Evolutionary conservation across 2,888 invertebrate genomes (phyloP), one percentile per base, ranked within the genome.

Genomic region (Lordiphosa andalusiaca): DNA sequence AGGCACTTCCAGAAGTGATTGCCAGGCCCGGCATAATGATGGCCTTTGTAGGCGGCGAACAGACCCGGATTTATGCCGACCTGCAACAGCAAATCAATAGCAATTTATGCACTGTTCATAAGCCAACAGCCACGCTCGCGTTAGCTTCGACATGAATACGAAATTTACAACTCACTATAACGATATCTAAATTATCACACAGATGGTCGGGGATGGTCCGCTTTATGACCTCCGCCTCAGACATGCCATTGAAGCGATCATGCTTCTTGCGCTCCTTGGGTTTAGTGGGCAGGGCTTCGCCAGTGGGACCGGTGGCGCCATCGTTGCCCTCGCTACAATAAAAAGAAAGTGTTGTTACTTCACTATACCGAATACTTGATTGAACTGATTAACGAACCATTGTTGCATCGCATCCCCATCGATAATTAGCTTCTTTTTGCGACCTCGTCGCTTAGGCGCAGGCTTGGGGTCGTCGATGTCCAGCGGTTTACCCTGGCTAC

Each of bases 1-100:
- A 98, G 91, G 89, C 98, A 98, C 91, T 98, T 98, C 98, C 98
- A 99, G 91, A 99, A 98, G 91, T 99, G 99, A 91, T 99, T 99
- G 42, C 98, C 98, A 42, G 98, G 98, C 50, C 98, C 98, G 52
- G 98, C 98, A 91, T 99, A 99, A 90, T 99, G 98, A 91, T 98
- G 98, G 2, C 98, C 98, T 90, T 98, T 97, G 91, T 97, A 98
- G 69, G 98, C 98, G 72, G 98, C 98, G 91, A 97, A 97, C 85
- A 98, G 91, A 2, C 98, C 98, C 9, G 98, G 98, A 92, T 99
- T 99, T 84, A 98, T 98, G 73, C 98, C 98, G 91, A 99, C 96
- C 98, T 98, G 91, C 3, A 4, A 40, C 25, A 25, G 25, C 25
- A 53, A 12, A 25, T 48, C 2, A 12, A 19, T n/a, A 16, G 3